Base-by-base conservation (phyloP, 2,888 invertebrate species). In the Branchellion lobata region DNA sequence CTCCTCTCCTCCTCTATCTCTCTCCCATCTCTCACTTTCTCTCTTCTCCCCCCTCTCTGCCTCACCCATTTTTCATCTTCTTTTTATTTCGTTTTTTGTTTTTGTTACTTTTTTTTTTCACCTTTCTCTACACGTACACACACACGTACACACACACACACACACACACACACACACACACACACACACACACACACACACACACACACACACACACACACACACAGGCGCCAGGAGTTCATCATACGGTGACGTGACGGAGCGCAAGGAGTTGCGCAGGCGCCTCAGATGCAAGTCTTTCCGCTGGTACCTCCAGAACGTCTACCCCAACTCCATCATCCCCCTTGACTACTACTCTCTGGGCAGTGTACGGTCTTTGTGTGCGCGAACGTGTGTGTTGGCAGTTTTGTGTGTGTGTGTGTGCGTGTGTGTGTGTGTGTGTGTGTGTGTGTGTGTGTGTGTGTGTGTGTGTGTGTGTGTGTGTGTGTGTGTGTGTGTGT, bases 251-350 rank as follows among this genome's bases (percentile, higher is more conserved):
- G 96, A 99, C 89, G 92, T 99, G 76, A 91, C 91, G 78, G 91
- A 92, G 36, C 91, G 99, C 81, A 92, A 90, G 86, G 89, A 91
- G 77, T 89, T 99, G 83, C 91, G 99, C 85, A 90, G 93, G 83
- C 91, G 92, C 81, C 90, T 99, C 79, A 91, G 92, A 75, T 99
- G 99, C 90, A 96, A 98, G 89, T 92, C 92, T 80, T 99, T 99
- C 90, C 94, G 94, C 88, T 99, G 99, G 99, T 99, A 95, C 89
- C 90, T 99, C 88, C 94, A 97, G 88, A 96, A 93, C 87, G 92
- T 99, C 84, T 99, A 96, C 89, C 99, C 99, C 1, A 98, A 99
- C 89, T 90, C 99, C 80, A 99, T 99, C 88, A 95, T 99, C 86
- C 99, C 99, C 27, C 89, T 96, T 82, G 95, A 96, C 85, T 98